These are phyloP conservation scores for Vulpes vulpes DNA, from an alignment of 2,113 vertebrate species.

Conservation along the genomic window DNA sequence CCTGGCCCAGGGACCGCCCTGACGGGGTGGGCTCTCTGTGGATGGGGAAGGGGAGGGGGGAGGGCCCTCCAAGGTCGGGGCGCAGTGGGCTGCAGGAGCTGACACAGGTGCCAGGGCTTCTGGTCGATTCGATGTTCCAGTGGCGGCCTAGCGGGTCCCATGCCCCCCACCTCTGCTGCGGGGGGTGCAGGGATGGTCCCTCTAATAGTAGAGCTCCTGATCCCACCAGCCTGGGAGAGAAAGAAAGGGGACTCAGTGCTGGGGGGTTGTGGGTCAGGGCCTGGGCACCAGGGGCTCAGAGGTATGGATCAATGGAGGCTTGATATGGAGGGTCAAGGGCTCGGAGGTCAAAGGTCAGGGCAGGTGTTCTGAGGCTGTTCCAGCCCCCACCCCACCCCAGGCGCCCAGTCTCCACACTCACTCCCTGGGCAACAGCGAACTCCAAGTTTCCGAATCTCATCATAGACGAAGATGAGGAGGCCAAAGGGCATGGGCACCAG, in stretches of 20 bases:
- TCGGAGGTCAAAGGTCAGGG: background rate
- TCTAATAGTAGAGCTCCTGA: conserved; percentile 92
- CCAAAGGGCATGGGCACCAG: conserved; percentile 92
- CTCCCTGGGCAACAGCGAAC: conserved; percentile 92
- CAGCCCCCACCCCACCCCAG: background rate
- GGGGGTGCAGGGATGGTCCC: background rate
- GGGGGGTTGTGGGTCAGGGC: background rate
- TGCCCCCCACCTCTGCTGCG: background rate
- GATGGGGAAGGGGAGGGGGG: background rate
- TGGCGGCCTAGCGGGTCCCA: background rate
- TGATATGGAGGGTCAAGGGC: background rate
- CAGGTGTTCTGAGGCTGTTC: background rate
- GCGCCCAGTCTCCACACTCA: conserved; percentile 81
- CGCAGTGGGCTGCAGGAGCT: background rate
- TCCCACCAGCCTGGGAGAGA: conserved; percentile 91
- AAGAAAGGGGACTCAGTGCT: background rate
- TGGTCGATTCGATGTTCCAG: background rate
- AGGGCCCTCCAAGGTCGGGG: background rate
- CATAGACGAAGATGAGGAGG: conserved; percentile 93
- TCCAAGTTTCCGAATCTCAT: conserved; percentile 93
- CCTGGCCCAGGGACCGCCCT: background rate
- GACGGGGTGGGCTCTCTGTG: background rate
- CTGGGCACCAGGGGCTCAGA: background rate
- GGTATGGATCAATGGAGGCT: background rate
- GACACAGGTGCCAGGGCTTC: background rate